These are phyloP conservation scores for Ornithorhynchus anatinus DNA, from an alignment of 2,113 vertebrate genomes.

Conservation along the genomic window DNA sequence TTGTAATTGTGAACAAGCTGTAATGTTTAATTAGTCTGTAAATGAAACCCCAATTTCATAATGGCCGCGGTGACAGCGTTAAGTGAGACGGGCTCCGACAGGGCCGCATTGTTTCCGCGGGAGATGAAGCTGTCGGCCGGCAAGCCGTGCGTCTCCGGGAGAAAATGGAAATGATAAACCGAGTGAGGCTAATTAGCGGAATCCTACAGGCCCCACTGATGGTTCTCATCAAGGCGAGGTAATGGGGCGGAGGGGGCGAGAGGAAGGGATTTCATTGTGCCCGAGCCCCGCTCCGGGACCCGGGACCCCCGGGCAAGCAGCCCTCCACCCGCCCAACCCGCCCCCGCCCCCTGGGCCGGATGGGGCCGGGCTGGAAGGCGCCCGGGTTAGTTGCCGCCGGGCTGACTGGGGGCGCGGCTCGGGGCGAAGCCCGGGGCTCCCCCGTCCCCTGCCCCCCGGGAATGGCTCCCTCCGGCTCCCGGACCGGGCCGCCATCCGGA, in stretches of 20 bases:
- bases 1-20: constrained; percentile 89
- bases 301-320: not conserved
- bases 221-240: constrained; percentile 74
- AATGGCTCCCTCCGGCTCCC: not conserved
- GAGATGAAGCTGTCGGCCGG: constrained; percentile 77
- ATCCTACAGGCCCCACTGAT: constrained; percentile 77
- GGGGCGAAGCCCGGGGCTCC: not conserved
- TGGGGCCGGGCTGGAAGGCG: no score
- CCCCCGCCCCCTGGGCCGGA: no score
- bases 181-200: constrained; percentile 79
- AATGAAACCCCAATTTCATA: constrained; percentile 86
- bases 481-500: not conserved
- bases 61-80: constrained; percentile 80
- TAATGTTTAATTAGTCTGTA: constrained; percentile 94
- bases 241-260: constrained; percentile 67
- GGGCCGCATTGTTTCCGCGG: constrained; percentile 72
- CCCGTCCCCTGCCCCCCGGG: not conserved
- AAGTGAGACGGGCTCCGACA: constrained; percentile 77
- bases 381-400: no score
- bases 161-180: constrained; percentile 80
- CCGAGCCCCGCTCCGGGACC: constrained; percentile 58
- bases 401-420: no score
- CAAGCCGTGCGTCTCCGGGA: constrained; percentile 68
- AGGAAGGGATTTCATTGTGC: constrained; percentile 63
- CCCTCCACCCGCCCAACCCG: not conserved